Evolutionary conservation across 2,113 vertebrate species (phyloP), one percentile per base, ranked within the genome.

Genomic region (Pangasianodon gigas): DNA sequence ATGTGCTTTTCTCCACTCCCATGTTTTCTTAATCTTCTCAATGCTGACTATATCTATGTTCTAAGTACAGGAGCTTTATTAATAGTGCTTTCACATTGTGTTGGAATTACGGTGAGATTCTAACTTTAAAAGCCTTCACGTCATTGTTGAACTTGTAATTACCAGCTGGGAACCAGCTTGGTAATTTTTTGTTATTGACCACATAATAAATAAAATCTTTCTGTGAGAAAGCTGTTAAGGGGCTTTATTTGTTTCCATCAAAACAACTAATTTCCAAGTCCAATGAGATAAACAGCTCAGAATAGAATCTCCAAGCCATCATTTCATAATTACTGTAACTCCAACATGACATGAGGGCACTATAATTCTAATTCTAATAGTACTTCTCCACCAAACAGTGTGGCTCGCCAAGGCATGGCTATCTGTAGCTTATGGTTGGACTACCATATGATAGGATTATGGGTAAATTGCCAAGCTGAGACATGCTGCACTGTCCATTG

Each of bases 201-300:
- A 44, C 56, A 84, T 84, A 60, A 62, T 84, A 62, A 60, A 62
- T 84, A 62, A 62, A 62, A 26, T 62, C 32, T 83, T 83, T 37
- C 6, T 60, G 3, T 24, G 32, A 48, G 52, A 83, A 83, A 83
- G 51, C 32, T 11, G 3, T 81, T 81, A 48, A 79, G 44, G 1
- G n/a, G 52, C 18, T 56, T 82, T 82, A 58, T 58, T 6, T 58
- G 32, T 60, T 84, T 84, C 21, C 21, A 32, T 41, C 54, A 84
- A 84, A 83, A 56, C 18, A 41, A 58, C 32, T 58, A 9, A 37
- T 58, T 80, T 80, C 11, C 48, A 16, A 83, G 18, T 83, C 32
- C n/a, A 56, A 13, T 0, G 26, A n/a, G n/a, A 84, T 26, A 84
- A 60, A 24, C 80, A 83, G 80, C 29, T 58, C 32, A 60, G 54